Conservation (phyloP, 2,888 invertebrate genomes). For the Spatulosminthurus flaviceps region DNA sequence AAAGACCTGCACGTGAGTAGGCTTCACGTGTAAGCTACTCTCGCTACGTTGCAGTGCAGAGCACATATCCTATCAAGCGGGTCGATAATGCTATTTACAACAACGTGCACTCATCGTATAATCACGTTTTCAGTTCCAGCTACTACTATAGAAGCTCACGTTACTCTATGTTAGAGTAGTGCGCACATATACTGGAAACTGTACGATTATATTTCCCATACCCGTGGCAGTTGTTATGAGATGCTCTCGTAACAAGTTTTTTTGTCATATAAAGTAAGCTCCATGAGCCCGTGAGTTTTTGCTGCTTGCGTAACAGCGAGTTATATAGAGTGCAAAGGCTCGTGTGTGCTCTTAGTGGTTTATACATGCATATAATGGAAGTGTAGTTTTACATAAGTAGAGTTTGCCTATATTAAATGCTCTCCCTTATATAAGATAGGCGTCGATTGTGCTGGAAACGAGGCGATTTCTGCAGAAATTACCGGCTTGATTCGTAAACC, state of each 20-base stretch:
- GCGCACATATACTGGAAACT: conserved; percentile 18
- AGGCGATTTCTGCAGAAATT: conserved; percentile 10
- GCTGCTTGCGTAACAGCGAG: conserved; percentile 11
- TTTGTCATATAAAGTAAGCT: background rate
- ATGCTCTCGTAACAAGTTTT: background rate
- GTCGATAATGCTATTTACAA: conserved; percentile 45
- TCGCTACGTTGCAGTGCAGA: background rate
- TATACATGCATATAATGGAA: background rate
- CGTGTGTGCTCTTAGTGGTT: background rate
- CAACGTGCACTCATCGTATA: conserved; percentile 28
- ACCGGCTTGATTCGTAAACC: background rate
- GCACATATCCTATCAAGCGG: conserved; percentile 31
- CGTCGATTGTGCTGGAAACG: conserved; percentile 12
- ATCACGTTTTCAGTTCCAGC: conserved; percentile 18
- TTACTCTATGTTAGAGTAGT: background rate
- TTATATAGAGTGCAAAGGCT: too few relatives aligned
- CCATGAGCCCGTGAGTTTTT: background rate
- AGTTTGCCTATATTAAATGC: too few relatives aligned
- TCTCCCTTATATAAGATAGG: background rate
- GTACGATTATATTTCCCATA: background rate
- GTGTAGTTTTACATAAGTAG: too few relatives aligned
- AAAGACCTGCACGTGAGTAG: conserved; percentile 41
- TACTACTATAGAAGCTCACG: too few relatives aligned
- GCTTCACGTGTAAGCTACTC: conserved; percentile 35
- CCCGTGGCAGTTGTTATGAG: too few relatives aligned